phyloP scores from a whole-genome alignment of 2,797 vertebrate genomes.

The Momotus momota region DNA sequence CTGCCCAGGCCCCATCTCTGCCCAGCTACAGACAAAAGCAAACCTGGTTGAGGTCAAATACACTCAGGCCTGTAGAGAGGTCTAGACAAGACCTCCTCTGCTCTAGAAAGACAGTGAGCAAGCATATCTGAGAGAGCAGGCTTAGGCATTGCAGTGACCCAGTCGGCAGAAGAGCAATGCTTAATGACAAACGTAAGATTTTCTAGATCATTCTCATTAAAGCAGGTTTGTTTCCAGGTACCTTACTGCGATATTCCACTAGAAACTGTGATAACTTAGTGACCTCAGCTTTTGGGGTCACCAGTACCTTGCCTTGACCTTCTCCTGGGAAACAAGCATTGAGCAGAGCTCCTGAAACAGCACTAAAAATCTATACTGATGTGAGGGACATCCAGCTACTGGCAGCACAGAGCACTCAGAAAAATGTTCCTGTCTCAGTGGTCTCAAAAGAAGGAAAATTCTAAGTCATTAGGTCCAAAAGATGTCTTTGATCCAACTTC shows the following conservation, averaged over 20 bases:
- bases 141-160: neutral
- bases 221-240: neutral
- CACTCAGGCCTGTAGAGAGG: neutral
- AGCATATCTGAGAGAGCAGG: neutral
- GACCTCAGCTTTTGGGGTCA: neutral
- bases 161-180: rapidly evolving
- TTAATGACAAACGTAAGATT: neutral
- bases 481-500: neutral
- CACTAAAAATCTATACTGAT: neutral
- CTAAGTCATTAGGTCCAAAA: neutral
- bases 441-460: neutral
- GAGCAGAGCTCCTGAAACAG: neutral
- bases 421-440: neutral
- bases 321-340: neutral
- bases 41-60: neutral
- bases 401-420: no score
- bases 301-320: neutral
- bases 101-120: neutral
- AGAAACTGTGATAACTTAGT: neutral
- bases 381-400: neutral
- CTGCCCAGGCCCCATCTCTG: neutral
- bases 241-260: neutral
- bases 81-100: neutral
- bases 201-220: neutral
- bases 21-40: neutral